phyloP scores from a whole-genome alignment of 2,113 vertebrate genomes.

The Sclerurus mexicanus region DNA sequence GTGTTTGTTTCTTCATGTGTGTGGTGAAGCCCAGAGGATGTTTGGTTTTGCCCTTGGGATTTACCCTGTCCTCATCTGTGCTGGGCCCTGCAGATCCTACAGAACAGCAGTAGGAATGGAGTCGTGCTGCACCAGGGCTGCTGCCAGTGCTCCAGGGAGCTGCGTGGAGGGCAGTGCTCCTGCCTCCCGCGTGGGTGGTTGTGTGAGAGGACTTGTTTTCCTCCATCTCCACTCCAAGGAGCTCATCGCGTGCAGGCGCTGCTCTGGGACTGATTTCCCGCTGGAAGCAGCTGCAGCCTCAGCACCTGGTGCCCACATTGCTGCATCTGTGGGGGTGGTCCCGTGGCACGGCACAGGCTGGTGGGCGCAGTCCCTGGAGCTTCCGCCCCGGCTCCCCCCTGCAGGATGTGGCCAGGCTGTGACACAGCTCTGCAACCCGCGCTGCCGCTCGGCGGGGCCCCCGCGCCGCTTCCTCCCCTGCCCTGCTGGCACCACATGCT shows the following conservation, averaged over 20 bases:
- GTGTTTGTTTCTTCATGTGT: background rate
- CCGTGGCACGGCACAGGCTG: background rate
- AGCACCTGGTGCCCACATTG: background rate
- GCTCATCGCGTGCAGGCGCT: background rate
- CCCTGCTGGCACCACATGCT: background rate
- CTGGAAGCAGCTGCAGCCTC: background rate
- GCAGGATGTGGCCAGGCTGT: constrained; percentile 61
- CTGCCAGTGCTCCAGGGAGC: background rate
- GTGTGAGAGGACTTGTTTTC: background rate
- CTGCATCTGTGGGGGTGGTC: accelerated
- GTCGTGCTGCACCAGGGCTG: accelerated
- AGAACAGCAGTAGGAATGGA: background rate
- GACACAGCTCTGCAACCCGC: constrained; percentile 17
- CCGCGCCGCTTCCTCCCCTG: background rate
- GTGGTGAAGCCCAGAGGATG: background rate
- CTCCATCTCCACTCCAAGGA: background rate
- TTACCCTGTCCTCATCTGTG: background rate
- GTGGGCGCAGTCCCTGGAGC: background rate
- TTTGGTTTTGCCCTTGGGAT: background rate
- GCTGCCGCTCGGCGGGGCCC: background rate
- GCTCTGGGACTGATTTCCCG: background rate
- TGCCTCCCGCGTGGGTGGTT: background rate
- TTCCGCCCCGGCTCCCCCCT: background rate
- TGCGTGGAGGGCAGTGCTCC: accelerated
- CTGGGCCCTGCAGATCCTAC: background rate